Evolutionary conservation across 2,113 vertebrate species (phyloP).

Genomic region (Neolamprologus sp.): DNA sequence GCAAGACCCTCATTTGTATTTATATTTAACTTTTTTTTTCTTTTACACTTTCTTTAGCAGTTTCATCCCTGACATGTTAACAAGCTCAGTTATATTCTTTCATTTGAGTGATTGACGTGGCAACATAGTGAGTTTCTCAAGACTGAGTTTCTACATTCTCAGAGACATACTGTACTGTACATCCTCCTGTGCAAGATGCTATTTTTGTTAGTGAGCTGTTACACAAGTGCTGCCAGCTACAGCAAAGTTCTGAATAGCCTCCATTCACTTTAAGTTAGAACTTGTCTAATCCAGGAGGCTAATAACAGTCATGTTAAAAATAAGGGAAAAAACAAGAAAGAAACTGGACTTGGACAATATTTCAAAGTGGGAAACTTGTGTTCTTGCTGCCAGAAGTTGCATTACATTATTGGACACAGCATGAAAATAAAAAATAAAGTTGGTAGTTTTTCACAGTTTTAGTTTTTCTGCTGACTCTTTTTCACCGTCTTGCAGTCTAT

Average conservation of each 20-base stretch:
- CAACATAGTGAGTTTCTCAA: neutral
- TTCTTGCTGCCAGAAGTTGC: neutral
- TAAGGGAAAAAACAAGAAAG: neutral
- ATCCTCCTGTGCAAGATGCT: neutral
- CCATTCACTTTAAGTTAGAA: neutral
- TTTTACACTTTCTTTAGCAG: neutral
- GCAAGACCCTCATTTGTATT: neutral
- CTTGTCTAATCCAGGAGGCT: neutral
- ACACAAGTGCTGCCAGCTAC: neutral
- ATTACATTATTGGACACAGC: neutral
- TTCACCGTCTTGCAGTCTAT: conserved; percentile 59
- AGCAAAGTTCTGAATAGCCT: neutral
- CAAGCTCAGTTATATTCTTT: neutral
- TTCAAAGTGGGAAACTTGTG: neutral
- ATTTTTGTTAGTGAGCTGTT: neutral
- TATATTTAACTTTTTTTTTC: neutral
- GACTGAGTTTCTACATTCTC: neutral
- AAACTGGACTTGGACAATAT: neutral
- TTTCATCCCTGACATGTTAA: neutral
- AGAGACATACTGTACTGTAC: neutral
- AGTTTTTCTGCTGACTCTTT: neutral
- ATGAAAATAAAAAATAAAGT: neutral
- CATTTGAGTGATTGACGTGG: neutral
- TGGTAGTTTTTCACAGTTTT: neutral
- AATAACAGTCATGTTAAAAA: neutral